Percentiles rank a stretch among this genome's conserved stretches.
Conservation (phyloP, 2,888 invertebrate species). For the Miltochrista miniata region DNA sequence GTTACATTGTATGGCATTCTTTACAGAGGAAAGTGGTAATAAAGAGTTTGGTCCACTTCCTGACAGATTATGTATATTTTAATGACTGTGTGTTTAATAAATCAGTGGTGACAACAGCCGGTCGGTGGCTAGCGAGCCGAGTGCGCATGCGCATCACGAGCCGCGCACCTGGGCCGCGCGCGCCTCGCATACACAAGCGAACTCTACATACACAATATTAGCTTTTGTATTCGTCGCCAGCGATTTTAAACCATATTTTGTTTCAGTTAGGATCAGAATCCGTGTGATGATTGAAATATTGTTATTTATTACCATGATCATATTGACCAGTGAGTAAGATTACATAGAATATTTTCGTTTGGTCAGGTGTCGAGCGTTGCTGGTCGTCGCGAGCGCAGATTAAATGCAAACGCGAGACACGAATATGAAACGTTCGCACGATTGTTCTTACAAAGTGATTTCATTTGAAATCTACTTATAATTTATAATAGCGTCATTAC, state of each 20-base stretch:
- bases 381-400: constrained; percentile 51
- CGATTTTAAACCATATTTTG: constrained; percentile 15
- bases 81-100: constrained; percentile 34
- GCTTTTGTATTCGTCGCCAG: constrained; percentile 3
- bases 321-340: constrained; percentile 40
- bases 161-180: constrained; percentile 70
- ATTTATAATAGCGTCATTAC: constrained; percentile 36
- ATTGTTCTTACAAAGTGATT: constrained; percentile 46
- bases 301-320: constrained; percentile 37
- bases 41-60: constrained; percentile 34
- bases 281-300: background rate
- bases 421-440: constrained; percentile 52
- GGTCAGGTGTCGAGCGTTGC: constrained; percentile 44
- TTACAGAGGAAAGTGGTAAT: constrained; percentile 11
- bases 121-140: constrained; percentile 5
- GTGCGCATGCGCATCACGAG: constrained; percentile 52
- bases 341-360: constrained; percentile 35
- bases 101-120: constrained; percentile 14
- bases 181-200: constrained; percentile 55
- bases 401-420: constrained; percentile 51
- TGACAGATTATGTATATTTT: constrained; percentile 41
- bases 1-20: background rate
- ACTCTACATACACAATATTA: constrained; percentile 13
- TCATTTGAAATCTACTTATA: constrained; percentile 46
- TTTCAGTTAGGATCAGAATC: fast-evolving